These are phyloP conservation scores for Cephus pulcher DNA, from an alignment of 2,888 invertebrate genomes.

Conservation along the genomic window DNA sequence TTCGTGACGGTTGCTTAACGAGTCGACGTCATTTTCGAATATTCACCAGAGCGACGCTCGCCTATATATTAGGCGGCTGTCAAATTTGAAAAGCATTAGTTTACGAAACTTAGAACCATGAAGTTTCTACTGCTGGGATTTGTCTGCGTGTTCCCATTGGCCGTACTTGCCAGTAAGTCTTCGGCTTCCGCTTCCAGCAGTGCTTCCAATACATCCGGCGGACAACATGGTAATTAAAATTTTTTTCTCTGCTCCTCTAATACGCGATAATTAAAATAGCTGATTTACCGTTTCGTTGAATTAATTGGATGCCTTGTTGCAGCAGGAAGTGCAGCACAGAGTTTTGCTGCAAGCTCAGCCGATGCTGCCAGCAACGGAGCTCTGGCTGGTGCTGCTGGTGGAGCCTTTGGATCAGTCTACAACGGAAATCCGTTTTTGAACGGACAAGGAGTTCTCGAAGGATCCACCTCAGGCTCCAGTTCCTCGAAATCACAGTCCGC, in stretches of 20 bases:
- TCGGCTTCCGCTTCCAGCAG: background rate
- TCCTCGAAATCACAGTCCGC: background rate
- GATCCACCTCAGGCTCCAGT: background rate
- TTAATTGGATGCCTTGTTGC: background rate
- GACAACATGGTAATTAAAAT: background rate
- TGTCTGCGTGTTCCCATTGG: background rate
- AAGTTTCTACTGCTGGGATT: background rate
- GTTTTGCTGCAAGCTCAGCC: background rate
- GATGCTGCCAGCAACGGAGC: background rate
- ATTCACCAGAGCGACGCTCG: background rate
- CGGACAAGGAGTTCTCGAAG: background rate
- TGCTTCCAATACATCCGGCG: background rate
- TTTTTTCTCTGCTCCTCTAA: background rate
- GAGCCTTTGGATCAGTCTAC: background rate
- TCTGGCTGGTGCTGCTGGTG: background rate
- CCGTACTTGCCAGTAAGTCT: background rate
- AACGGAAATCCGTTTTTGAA: slow-evolving; percentile 5
- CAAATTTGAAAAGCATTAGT: slow-evolving; percentile 1
- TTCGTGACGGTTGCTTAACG: background rate
- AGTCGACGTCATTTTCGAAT: background rate
- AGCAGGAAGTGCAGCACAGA: background rate
- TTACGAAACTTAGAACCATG: background rate
- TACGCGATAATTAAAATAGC: background rate
- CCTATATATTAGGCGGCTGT: background rate
- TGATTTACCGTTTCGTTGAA: background rate